Evolutionary conservation across 2,113 vertebrate genomes (phyloP), one percentile per base, ranked within the genome.

Genomic region (Pachycephala philippinensis): DNA sequence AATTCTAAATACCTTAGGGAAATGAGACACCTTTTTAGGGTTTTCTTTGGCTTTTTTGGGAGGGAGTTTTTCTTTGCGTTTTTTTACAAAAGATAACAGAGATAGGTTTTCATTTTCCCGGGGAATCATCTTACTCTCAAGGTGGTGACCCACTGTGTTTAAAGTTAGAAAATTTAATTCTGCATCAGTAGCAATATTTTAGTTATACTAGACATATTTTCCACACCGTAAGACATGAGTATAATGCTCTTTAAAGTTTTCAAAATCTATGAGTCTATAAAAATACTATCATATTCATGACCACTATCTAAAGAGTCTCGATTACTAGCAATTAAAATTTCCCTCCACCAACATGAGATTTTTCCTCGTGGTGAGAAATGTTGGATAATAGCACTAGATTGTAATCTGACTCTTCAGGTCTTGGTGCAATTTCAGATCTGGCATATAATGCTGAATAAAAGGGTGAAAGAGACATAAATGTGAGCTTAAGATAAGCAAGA

Each of bases 11-110:
- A 24, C 4, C 7, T 71, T 49, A 61, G 22, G 63, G 12, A 49
- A 80, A 86, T 0, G 0, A 70, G 26, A 68, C 3, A 52, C 1
- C 0, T 57, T 76, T 87, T 39, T 7, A 49, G 6, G 5, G 1
- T 7, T 50, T 52, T 84, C 22, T 86, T 40, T 50, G 4, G 2
- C 7, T 13, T 37, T 40, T 33, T 31, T 60, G 10, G 7, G 6
- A 13, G 9, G 8, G 4, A 30, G 4, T 0, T 35, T 84, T 83
- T 56, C 8, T 47, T 45, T 56, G 5, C 0, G 10, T 11, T 64
- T 88, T 37, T 64, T 81, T 15, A 9, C n/a, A n/a, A 50, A 12
- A 57, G 7, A 22, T 59, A 64, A 64, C 11, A 64, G n/a, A 71
- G 47, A 35, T 0, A 71, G 16, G 33, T 54, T 63, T 80, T 80